Base-by-base conservation (phyloP, 2,113 vertebrate genomes). In the Bombycilla garrulus region DNA sequence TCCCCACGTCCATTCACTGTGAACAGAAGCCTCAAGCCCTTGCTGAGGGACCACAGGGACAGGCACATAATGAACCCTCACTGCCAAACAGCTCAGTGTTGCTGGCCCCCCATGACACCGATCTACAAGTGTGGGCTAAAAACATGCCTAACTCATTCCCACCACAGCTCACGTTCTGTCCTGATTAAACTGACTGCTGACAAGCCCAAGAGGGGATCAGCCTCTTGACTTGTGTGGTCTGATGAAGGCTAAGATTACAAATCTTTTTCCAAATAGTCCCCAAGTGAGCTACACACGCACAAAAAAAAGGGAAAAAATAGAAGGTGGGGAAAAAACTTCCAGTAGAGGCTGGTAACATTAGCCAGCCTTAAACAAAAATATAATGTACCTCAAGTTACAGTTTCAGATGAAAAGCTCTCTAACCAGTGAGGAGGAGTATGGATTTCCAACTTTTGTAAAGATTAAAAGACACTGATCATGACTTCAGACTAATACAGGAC, bases 191-290 rank as follows among this genome's bases (percentile, higher is more conserved):
- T 78, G 85, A 91, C 45, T 93, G 77, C 81, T 96, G 95, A 97
- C 93, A 97, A 70, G 72, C 86, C 87, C 88, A 86, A 87, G 77
- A 85, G 76, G 74, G 74, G 81, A 94, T 93, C 92, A 90, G 93
- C 94, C 87, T 92, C 95, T 90, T 95, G 89, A 97, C 93, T 89
- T 96, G 84, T 95, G 95, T 97, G 96, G 96, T 96, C 96, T 95
- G 81, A 64, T 40, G 65, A 93, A 73, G 76, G 96, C 79, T 97
- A 88, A 88, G 66, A 95, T 97, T 93, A 93, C 95, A 97, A 97
- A 92, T 84, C 69, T 84, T 76, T 76, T 65, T 56, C 81, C 77
- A 93, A 91, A 78, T 88, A 95, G 92, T 82, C 92, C 87, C 83
- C 65, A 82, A 92, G 85, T 66, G 54, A 94, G 76, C n/a, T 48